Conservation (phyloP, 2,797 vertebrate genomes). For the Psittacula echo region DNA sequence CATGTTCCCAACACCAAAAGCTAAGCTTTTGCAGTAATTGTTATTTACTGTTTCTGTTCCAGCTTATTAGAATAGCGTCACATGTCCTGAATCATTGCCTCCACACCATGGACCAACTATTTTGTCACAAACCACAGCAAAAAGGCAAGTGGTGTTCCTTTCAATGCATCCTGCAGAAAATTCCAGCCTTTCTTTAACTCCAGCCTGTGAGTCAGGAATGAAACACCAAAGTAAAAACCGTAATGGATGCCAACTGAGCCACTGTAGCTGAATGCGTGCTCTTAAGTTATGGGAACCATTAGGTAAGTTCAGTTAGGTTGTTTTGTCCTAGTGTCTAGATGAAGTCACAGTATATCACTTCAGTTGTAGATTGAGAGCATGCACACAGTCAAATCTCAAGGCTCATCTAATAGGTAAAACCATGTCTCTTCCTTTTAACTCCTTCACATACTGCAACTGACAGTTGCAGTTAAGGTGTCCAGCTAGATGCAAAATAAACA, state of each 20-base stretch:
- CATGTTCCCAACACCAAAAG: not conserved
- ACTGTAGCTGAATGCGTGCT: rapidly evolving
- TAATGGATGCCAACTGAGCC: not conserved
- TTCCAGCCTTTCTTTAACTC: not conserved
- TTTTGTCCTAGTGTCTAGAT: not conserved
- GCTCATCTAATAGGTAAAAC: not conserved
- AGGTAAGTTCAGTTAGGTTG: not conserved
- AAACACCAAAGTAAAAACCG: not conserved
- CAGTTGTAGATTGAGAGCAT: not conserved
- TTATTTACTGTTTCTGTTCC: not conserved
- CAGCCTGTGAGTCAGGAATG: not conserved
- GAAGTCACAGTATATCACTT: not conserved
- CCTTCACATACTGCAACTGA: not conserved
- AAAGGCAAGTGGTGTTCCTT: not conserved
- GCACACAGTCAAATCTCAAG: not conserved
- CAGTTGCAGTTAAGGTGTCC: not conserved
- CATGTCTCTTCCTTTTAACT: not conserved
- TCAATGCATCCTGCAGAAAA: not conserved
- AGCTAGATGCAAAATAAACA: not conserved
- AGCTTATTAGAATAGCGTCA: not conserved
- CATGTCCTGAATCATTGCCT: not conserved
- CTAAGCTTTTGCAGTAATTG: not conserved
- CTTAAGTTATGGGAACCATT: not conserved
- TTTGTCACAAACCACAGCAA: not conserved
- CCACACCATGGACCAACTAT: not conserved